Conservation (phyloP, 2,797 vertebrate genomes). For the Argyrosomus regius region DNA sequence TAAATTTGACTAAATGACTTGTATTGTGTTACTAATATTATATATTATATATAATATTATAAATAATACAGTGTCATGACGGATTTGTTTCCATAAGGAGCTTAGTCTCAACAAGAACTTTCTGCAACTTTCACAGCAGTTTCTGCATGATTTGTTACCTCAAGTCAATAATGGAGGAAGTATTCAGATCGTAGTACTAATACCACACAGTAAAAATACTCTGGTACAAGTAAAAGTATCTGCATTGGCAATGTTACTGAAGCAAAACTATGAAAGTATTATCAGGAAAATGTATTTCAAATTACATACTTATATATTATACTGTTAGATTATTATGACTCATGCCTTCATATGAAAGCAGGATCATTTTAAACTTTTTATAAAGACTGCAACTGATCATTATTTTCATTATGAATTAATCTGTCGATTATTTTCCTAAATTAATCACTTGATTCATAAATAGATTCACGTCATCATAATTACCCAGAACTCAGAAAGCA, state of each 20-base stretch:
- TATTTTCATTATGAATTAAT: not conserved
- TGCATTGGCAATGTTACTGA: not conserved
- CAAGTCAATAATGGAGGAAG: not conserved
- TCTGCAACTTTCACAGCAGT: not conserved
- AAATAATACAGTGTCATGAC: slow-evolving; percentile 23
- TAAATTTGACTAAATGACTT: slow-evolving; percentile 49
- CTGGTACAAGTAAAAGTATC: not conserved
- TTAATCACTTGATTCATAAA: not conserved
- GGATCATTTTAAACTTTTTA: not conserved
- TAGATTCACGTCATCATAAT: not conserved
- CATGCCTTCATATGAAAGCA: not conserved
- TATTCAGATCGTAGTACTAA: not conserved
- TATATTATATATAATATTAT: slow-evolving; percentile 22
- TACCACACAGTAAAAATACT: not conserved
- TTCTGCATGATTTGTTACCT: not conserved
- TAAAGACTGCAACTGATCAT: not conserved
- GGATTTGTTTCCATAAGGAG: slow-evolving; percentile 35
- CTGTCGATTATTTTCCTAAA: not conserved
- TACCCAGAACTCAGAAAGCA: not conserved
- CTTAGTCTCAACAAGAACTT: slow-evolving; percentile 5
- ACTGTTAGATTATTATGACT: not conserved
- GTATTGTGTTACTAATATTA: slow-evolving; percentile 53
- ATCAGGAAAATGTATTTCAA: not conserved
- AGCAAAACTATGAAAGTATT: not conserved
- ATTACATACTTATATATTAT: not conserved